Evolutionary conservation across 2,797 vertebrate genomes (phyloP).

Genomic region (Acanthurus lineatus): DNA sequence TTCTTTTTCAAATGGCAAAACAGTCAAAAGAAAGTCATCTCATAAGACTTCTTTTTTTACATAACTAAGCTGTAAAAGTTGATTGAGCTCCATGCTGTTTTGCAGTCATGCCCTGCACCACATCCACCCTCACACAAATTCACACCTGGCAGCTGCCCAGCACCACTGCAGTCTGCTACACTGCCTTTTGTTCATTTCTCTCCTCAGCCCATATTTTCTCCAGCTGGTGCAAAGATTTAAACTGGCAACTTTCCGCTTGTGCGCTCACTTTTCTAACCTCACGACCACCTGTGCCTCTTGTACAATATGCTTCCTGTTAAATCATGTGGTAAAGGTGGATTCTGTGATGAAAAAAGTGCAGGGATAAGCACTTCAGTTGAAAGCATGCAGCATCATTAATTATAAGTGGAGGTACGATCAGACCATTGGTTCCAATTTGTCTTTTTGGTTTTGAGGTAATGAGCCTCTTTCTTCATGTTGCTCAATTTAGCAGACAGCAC

Average conservation of each 20-base stretch:
- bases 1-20: neutral
- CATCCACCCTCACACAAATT: neutral
- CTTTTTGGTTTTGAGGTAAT: constrained; percentile 67
- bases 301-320: constrained; percentile 22
- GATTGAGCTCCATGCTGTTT: constrained; percentile 6
- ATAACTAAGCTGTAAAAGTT: constrained; percentile 14
- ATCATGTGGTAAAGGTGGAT: neutral
- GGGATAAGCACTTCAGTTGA: constrained; percentile 17
- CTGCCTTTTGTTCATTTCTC: constrained; percentile 9
- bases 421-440: constrained; percentile 66
- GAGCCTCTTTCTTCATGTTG: constrained; percentile 56
- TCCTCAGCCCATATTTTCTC: constrained; percentile 12
- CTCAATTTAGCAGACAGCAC: constrained; percentile 42
- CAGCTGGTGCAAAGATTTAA: constrained; percentile 37
- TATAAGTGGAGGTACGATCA: constrained; percentile 55
- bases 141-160: constrained; percentile 33
- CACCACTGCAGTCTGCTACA: neutral
- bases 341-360: constrained; percentile 12
- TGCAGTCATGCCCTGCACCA: neutral
- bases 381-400: constrained; percentile 51
- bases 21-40: neutral
- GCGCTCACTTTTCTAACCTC: neutral
- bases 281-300: constrained; percentile 19
- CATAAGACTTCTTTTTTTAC: neutral
- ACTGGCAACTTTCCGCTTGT: neutral